These are phyloP conservation scores for Odontamblyopus rebecca DNA, from an alignment of 2,797 vertebrate species.

Conservation along the genomic window DNA sequence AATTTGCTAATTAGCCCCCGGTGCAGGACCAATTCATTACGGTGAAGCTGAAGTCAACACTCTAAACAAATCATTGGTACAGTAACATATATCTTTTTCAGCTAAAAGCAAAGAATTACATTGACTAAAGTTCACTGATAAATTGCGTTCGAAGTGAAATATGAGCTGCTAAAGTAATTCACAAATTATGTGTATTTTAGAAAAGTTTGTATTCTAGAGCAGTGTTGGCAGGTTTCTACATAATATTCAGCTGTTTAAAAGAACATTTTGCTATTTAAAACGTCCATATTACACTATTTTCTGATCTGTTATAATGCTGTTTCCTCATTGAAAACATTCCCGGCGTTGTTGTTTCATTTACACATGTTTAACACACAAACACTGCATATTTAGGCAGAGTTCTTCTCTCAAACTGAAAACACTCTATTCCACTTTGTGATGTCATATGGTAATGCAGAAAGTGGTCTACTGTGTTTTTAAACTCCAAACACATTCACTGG, in stretches of 20 bases:
- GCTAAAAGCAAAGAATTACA: neutral
- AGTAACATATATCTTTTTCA: neutral
- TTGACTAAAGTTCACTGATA: neutral
- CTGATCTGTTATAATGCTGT: too few species aligned
- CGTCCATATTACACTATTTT: too few species aligned
- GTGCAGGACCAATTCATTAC: slow-evolving; percentile 18
- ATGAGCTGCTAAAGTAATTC: neutral
- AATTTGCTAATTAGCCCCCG: slow-evolving; percentile 44
- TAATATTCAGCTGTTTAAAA: neutral
- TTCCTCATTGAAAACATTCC: too few species aligned
- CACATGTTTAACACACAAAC: too few species aligned
- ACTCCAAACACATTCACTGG: too few species aligned
- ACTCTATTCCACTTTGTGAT: too few species aligned
- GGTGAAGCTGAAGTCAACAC: neutral
- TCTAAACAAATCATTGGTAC: slow-evolving; percentile 10
- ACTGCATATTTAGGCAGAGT: too few species aligned
- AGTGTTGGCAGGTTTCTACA: neutral
- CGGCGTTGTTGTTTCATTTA: too few species aligned
- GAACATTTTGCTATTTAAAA: neutral
- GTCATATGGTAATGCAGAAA: too few species aligned
- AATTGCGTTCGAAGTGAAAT: neutral
- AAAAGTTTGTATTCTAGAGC: neutral
- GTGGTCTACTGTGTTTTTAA: too few species aligned
- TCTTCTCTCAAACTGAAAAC: too few species aligned
- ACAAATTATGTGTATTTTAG: neutral